Percentiles rank a stretch among this genome's conserved stretches.
Conservation (phyloP, 2,797 vertebrate species). For the Cheirogaleus major region DNA sequence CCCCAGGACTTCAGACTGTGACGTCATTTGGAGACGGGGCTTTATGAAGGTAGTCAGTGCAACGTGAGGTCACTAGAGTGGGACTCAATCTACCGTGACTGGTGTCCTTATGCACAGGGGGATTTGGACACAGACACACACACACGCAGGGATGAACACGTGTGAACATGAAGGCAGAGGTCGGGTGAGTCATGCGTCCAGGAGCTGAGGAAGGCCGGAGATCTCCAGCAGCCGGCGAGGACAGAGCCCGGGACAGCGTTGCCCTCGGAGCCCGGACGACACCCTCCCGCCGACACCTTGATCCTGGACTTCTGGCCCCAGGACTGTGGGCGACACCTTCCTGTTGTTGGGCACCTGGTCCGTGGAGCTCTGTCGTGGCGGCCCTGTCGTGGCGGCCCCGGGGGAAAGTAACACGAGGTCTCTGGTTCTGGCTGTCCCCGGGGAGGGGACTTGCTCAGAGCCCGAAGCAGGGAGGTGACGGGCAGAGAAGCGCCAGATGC, state of each 20-base stretch:
- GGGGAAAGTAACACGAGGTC: fast-evolving
- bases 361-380: too few relatives aligned
- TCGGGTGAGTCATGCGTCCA: background rate
- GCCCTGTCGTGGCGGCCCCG: too few relatives aligned
- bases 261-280: fast-evolving
- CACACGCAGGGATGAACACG: too few relatives aligned
- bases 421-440: fast-evolving
- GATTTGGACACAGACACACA: fast-evolving
- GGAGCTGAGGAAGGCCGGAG: fast-evolving
- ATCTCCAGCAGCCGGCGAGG: fast-evolving
- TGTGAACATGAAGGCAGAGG: fast-evolving
- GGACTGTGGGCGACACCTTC: fast-evolving
- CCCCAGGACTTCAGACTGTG: background rate
- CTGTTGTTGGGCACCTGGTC: background rate
- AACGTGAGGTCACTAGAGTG: too few relatives aligned
- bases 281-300: too few relatives aligned
- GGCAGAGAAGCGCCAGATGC: background rate
- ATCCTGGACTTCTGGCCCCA: background rate
- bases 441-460: too few relatives aligned
- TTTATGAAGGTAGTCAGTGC: too few relatives aligned
- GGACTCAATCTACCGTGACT: background rate
- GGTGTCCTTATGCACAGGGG: background rate
- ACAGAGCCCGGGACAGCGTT: fast-evolving
- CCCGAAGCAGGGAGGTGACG: background rate
- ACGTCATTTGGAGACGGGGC: background rate